Conservation (phyloP, 2,113 vertebrate genomes). For the Centropus unirufus region DNA sequence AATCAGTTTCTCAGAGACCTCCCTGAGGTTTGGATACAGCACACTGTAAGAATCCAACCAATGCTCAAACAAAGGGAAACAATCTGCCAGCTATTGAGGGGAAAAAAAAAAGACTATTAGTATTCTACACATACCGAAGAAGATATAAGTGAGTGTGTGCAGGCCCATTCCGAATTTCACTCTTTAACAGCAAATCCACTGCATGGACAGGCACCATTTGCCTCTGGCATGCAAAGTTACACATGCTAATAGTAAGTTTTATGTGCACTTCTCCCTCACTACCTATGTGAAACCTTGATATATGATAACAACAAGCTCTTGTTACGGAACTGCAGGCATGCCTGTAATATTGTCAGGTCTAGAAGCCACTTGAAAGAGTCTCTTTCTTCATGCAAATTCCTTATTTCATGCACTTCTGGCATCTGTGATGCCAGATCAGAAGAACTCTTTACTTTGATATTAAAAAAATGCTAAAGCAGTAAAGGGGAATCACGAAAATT, state of each 20-base stretch:
- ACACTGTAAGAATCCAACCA: conserved; percentile 45
- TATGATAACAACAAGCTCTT: conserved; percentile 32
- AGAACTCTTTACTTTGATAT: not conserved
- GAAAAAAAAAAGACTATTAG: not conserved
- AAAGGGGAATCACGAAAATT: not conserved
- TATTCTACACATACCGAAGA: not conserved
- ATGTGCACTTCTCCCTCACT: conserved; percentile 62
- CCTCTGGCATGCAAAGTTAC: conserved; percentile 67
- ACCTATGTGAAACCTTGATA: not conserved
- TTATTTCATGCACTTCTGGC: conserved; percentile 19
- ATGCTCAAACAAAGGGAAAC: conserved; percentile 53
- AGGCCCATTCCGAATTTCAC: conserved; percentile 53
- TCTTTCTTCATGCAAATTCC: not conserved
- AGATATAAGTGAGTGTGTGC: conserved; percentile 1
- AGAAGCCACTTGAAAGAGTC: not conserved
- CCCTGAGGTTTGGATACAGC: conserved; percentile 6
- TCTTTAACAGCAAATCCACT: conserved; percentile 46
- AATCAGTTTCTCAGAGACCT: not conserved
- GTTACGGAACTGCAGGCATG: conserved; percentile 36
- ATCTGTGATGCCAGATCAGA: not conserved
- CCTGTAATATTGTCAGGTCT: not conserved
- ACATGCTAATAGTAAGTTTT: conserved; percentile 69
- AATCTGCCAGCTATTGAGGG: conserved; percentile 43
- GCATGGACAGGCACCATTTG: conserved; percentile 27
- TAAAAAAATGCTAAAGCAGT: not conserved